Conservation (phyloP, 2,797 vertebrate species). For the Myiothlypis coronata region DNA sequence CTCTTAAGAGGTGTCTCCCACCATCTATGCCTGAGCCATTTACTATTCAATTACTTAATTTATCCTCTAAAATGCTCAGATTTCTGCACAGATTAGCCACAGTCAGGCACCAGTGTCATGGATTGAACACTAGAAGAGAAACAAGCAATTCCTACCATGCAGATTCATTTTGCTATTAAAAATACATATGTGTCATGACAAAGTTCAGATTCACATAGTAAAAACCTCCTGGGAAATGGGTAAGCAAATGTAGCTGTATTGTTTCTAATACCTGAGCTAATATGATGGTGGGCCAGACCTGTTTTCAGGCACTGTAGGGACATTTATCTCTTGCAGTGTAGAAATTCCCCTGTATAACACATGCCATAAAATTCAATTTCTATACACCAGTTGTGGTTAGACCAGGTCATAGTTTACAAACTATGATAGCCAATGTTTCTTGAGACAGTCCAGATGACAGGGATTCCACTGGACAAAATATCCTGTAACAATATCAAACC, state of each 20-base stretch:
- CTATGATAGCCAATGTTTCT: rapidly evolving
- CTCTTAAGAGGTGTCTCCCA: neutral
- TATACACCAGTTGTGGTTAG: neutral
- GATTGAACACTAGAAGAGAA: neutral
- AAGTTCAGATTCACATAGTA: neutral
- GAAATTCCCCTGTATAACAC: rapidly evolving
- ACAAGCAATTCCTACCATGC: neutral
- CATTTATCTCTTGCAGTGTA: neutral
- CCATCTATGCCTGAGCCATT: neutral
- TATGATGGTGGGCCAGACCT: neutral
- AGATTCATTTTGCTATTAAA: neutral
- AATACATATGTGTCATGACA: neutral
- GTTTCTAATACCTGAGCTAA: neutral
- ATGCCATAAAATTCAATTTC: neutral
- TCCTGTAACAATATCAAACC: neutral
- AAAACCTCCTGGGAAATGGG: neutral
- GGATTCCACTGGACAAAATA: neutral
- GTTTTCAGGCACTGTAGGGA: neutral
- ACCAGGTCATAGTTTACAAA: neutral
- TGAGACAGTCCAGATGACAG: neutral
- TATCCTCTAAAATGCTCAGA: neutral
- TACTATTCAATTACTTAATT: neutral
- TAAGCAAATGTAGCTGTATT: neutral
- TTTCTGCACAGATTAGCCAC: neutral
- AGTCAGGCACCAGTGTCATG: neutral